A percentile compares a stretch with the other conserved stretches of the same genome.
phyloP scores from a whole-genome alignment of 1,140 invertebrate genomes.

The Babylonia areolata region DNA sequence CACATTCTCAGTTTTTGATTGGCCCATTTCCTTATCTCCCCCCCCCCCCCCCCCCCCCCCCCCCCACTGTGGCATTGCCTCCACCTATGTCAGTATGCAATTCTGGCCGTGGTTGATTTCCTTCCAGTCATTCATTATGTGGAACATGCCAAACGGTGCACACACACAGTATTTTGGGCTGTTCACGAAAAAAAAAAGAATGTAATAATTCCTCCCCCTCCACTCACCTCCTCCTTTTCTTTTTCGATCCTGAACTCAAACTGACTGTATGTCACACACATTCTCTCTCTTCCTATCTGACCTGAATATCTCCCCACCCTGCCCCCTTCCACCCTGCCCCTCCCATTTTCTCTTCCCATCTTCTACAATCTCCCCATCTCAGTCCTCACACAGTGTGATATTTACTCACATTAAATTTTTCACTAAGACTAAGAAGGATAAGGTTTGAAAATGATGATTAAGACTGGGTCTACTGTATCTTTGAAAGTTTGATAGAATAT shows the following conservation, averaged over 20 bases:
- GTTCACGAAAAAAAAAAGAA: too few relatives aligned
- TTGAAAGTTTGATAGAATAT: too few relatives aligned
- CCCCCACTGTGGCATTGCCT: too few relatives aligned
- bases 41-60: neutral
- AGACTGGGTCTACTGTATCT: too few relatives aligned
- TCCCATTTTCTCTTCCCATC: constrained; percentile 21
- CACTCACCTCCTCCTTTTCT: neutral
- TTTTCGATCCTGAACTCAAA: neutral
- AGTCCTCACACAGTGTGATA: neutral
- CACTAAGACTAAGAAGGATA: too few relatives aligned
- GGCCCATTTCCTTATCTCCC: too few relatives aligned
- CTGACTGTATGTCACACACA: neutral
- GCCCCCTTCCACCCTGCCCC: neutral
- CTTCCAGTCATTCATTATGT: too few relatives aligned
- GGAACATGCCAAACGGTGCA: too few relatives aligned
- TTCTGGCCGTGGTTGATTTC: neutral
- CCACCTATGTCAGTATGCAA: neutral
- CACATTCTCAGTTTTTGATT: too few relatives aligned
- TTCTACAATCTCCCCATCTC: neutral
- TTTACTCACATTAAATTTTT: neutral
- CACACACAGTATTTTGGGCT: too few relatives aligned
- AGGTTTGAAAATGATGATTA: too few relatives aligned
- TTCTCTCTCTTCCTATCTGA: neutral
- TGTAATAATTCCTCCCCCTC: too few relatives aligned
- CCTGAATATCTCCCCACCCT: neutral